Conservation (phyloP, 1,140 invertebrate genomes). For the Brachionus plicatilis region DNA sequence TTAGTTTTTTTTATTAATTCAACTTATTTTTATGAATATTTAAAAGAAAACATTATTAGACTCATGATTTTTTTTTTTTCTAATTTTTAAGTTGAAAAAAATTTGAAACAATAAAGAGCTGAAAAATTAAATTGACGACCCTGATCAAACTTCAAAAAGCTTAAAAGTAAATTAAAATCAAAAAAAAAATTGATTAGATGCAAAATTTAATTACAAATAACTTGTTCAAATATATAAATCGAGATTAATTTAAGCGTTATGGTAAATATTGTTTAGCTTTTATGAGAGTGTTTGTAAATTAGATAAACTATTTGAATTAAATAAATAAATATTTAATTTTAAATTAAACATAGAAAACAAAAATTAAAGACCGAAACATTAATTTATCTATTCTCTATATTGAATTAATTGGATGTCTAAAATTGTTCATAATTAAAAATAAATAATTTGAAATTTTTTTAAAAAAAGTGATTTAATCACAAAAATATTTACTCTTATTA, state of each 20-base stretch:
- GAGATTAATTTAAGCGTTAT: neutral
- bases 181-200: neutral
- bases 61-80: neutral
- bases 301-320: neutral
- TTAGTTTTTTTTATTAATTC: neutral
- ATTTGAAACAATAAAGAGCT: too few relatives aligned
- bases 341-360: neutral
- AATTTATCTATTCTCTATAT: too few relatives aligned
- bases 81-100: neutral
- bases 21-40: too few relatives aligned
- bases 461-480: too few relatives aligned
- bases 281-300: neutral
- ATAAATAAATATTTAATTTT: slow-evolving; percentile 11
- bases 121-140: too few relatives aligned
- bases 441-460: too few relatives aligned
- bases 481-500: slow-evolving; percentile 58
- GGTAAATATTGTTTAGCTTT: neutral
- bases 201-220: neutral
- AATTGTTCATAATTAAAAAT: too few relatives aligned
- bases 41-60: too few relatives aligned
- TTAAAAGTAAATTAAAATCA: neutral
- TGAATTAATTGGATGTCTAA: too few relatives aligned
- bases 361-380: neutral
- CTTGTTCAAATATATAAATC: neutral
- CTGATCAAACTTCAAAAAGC: neutral